Percentiles rank a stretch among this genome's conserved stretches.
Evolutionary conservation across 2,113 vertebrate species (phyloP).

Genomic region (Poeciliopsis retropinna): DNA sequence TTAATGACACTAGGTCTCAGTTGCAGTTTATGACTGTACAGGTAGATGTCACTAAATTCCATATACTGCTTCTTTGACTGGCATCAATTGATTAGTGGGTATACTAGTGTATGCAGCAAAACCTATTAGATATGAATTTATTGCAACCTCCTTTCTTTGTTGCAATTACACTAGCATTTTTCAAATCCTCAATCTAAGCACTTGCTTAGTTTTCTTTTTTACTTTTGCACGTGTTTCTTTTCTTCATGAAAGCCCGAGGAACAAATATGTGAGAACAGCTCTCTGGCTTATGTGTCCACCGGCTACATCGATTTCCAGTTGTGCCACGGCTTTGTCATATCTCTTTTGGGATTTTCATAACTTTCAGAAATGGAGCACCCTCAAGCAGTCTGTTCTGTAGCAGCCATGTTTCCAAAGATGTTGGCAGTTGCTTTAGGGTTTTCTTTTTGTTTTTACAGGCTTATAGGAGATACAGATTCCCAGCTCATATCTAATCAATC

Average conservation of each 20-base stretch:
- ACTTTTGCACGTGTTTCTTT: neutral
- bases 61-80: neutral
- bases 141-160: neutral
- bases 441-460: conserved; percentile 26
- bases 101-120: neutral
- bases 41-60: neutral
- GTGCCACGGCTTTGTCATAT: conserved; percentile 24
- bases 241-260: neutral
- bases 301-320: conserved; percentile 19
- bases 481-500: conserved; percentile 32
- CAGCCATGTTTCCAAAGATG: conserved; percentile 11
- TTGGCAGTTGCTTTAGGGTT: conserved; percentile 27
- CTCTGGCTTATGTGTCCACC: conserved; percentile 13
- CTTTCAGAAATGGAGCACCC: conserved; percentile 31
- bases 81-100: neutral
- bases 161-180: neutral
- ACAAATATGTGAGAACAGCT: conserved; percentile 8
- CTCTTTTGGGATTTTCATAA: conserved; percentile 17
- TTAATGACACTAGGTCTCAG: neutral
- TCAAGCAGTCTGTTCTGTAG: conserved; percentile 10
- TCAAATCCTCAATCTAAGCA: neutral
- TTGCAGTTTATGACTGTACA: neutral
- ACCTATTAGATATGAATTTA: neutral
- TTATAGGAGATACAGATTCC: conserved; percentile 12
- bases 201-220: neutral